Conservation (phyloP, 92 coral and sea anemone genomes). For the Epizoanthus rinbou region DNA sequence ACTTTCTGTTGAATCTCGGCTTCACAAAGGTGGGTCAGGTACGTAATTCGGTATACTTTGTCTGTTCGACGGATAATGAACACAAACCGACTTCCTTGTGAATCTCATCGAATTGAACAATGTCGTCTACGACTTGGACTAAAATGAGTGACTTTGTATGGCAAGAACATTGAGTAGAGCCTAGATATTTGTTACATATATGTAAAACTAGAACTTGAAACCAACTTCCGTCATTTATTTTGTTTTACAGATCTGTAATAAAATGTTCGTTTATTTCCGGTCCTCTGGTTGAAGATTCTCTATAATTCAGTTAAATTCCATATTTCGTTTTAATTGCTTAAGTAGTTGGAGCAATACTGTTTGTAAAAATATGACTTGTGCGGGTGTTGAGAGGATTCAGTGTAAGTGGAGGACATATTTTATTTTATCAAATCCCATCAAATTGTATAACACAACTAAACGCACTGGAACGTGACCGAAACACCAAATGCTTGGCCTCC, state of each 20-base stretch:
- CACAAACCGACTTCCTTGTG: not conserved
- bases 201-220: not conserved
- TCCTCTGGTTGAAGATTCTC: not conserved
- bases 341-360: too few relatives aligned
- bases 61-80: not conserved
- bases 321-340: too few relatives aligned
- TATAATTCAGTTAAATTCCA: not conserved
- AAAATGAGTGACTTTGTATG: not conserved
- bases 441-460: too few relatives aligned
- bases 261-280: not conserved
- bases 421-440: too few relatives aligned
- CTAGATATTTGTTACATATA: not conserved
- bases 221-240: not conserved
- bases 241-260: not conserved
- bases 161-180: not conserved
- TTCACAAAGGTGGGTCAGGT: conserved; percentile 13
- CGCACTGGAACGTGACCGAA: too few relatives aligned
- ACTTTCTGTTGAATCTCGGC: not conserved
- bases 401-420: too few relatives aligned
- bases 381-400: too few relatives aligned
- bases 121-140: not conserved
- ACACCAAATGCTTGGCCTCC: too few relatives aligned
- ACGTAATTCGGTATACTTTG: not conserved
- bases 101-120: not conserved
- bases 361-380: too few relatives aligned